Evolutionary conservation across 2,113 vertebrate genomes (phyloP), one percentile per base, ranked within the genome.

Genomic region (Calyptommatus sinebrachiatus): DNA sequence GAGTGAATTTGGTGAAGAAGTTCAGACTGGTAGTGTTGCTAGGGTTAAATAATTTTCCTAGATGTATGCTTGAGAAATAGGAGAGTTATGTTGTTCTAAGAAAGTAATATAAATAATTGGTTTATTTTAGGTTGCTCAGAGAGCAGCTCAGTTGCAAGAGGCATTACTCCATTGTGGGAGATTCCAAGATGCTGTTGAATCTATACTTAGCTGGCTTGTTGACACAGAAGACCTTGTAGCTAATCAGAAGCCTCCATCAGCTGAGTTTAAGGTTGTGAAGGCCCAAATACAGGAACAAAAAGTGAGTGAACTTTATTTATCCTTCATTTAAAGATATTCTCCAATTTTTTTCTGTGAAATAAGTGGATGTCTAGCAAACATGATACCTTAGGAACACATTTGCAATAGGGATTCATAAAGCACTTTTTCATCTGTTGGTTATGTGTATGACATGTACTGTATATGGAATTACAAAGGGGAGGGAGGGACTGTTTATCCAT

Each of bases 251-350:
- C 96, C 97, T 60, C 97, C 97, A 0, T 99, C 97, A 35, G 98
- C 98, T 0, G 98, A 99, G 89, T 99, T 97, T 92, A 99, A 99
- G 95, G 98, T 99, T 72, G 97, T 99, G 76, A 99, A 99, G 89
- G 98, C 98, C 67, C 98, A 99, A 92, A 99, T 99, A 91, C 98
- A 99, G 88, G 98, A 99, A 86, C 98, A 99, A 89, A 99, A 98
- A 94, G 98, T 98, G 93, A 93, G 92, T 89, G 26, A 71, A 82
- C 81, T 31, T 29, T 6, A 48, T 45, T 31, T 35, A 50, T 72
- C 83, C 81, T 62, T 61, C 29, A 24, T 2, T 24, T n/a, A 69
- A 57, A 75, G 22, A 28, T 48, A 20, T 29, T 29, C 31, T n/a
- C 2, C 8, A 1, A n/a, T 20, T 14, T 18, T 41, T 11, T 62